A percentile compares a stretch with the other conserved stretches of the same genome.
Evolutionary conservation across 2,113 vertebrate species (phyloP).

Genomic region (Phyllostomus discolor): DNA sequence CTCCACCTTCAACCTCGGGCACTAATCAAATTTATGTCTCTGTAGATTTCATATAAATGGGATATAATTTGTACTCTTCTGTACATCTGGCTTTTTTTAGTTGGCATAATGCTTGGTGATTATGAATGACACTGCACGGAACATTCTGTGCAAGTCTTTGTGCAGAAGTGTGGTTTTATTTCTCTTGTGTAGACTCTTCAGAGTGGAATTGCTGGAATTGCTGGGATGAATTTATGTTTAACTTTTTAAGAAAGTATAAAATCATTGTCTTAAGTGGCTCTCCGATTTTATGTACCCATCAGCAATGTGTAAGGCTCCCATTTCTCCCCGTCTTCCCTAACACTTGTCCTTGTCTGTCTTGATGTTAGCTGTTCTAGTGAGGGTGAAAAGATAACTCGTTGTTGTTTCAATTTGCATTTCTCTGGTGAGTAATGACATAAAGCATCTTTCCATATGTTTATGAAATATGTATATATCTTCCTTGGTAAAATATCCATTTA

Average conservation of each 20-base stretch:
- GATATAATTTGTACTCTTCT: background rate
- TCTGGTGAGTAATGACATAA: background rate
- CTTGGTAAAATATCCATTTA: conserved; percentile 8
- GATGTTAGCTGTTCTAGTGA: background rate
- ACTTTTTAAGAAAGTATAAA: conserved; percentile 2
- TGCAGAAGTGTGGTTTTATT: background rate
- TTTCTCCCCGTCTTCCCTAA: background rate
- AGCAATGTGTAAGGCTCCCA: background rate
- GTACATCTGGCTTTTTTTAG: background rate
- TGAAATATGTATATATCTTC: background rate
- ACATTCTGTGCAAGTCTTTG: background rate
- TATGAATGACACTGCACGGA: background rate
- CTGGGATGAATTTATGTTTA: background rate
- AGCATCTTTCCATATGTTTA: background rate
- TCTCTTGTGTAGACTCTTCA: background rate
- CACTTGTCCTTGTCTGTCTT: background rate
- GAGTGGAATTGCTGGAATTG: background rate
- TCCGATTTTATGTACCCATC: background rate
- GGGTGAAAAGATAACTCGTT: background rate
- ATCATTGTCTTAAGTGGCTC: background rate
- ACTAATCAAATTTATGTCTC: background rate
- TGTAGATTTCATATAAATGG: background rate
- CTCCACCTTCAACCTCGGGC: background rate
- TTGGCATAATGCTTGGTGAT: background rate
- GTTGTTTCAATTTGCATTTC: conserved; percentile 16